Evolutionary conservation across 2,113 vertebrate species (phyloP), one percentile per base, ranked within the genome.

Genomic region (Platanista minor): DNA sequence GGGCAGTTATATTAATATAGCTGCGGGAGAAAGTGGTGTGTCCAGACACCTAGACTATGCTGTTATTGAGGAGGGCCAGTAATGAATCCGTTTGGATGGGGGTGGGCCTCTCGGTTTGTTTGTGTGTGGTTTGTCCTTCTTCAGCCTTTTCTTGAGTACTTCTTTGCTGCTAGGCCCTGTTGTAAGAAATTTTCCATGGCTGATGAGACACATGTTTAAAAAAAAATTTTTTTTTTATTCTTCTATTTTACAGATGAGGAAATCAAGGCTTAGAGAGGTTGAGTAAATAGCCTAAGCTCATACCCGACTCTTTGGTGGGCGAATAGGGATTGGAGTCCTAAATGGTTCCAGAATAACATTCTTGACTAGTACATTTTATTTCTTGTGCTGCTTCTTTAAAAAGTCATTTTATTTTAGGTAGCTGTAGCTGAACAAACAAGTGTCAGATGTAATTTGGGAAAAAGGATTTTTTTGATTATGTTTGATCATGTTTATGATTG

Each of bases 361-460:
- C 36, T 46, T 52, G 21, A 21, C 46, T 21, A 36, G 8, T 29
- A 31, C 0, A 0, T 86, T 64, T 39, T 41, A 1, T 29, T 75
- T 27, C 25, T 85, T 64, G 14, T 4, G 43, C 25, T 7, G 10
- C 10, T 85, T 14, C 25, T 62, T 81, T 27, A 23, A 94, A 94
- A 64, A 49, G 62, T 41, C 4, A 13, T 59, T 84, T 87, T n/a
- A 62, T 90, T 69, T 39, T 12, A 46, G 36, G 3, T 78, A 61
- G 46, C 8, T 67, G 8, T 39, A 88, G 75, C 39, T 43, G 23
- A 72, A 43, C 31, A 66, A 33, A 54, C 23, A 85, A 3, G 11
- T 25, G n/a, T 95, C 31, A 57, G 77, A 33, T 88, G 11, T n/a
- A 33, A 91, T 62, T 46, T 72, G 66, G 39, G 80, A n/a, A 82